Evolutionary conservation across 2,797 vertebrate genomes (phyloP).

Genomic region (Urophycis tenuis): DNA sequence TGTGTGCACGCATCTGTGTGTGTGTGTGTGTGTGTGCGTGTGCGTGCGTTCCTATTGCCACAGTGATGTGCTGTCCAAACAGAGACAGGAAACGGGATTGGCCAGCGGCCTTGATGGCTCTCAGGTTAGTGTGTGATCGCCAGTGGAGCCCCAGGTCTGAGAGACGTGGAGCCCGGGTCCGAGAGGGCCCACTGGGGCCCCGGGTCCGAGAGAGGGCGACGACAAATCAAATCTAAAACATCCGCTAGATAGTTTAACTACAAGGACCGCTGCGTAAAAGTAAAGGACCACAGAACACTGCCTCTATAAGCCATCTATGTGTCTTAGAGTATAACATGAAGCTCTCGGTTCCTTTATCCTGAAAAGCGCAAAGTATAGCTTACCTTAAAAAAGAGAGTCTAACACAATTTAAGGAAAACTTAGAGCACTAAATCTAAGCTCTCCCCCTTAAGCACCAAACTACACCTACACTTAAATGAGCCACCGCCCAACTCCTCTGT

Average conservation of each 20-base stretch:
- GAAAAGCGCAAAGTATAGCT: slow-evolving; percentile 67
- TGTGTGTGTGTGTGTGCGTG: slow-evolving; percentile 13
- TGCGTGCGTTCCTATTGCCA: slow-evolving; percentile 52
- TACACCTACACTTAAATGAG: slow-evolving; percentile 66
- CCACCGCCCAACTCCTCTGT: slow-evolving; percentile 59
- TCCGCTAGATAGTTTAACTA: slow-evolving; percentile 34
- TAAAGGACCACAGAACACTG: slow-evolving; percentile 67
- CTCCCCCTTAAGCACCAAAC: slow-evolving; percentile 63
- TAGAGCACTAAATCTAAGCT: slow-evolving; percentile 68
- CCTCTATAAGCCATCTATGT: slow-evolving; percentile 69
- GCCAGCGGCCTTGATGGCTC: slow-evolving; percentile 59
- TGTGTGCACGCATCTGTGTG: slow-evolving; percentile 19
- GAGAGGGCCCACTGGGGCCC: slow-evolving; percentile 38
- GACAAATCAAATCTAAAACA: slow-evolving; percentile 27
- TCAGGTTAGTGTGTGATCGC: slow-evolving; percentile 64
- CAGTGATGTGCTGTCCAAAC: slow-evolving; percentile 68
- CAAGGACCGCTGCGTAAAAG: slow-evolving; percentile 57
- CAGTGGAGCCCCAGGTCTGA: slow-evolving; percentile 46
- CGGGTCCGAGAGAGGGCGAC: slow-evolving; percentile 19
- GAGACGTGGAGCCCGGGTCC: slow-evolving; percentile 33
- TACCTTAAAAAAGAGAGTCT: slow-evolving; percentile 68
- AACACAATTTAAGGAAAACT: slow-evolving; percentile 72
- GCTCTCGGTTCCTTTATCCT: slow-evolving; percentile 59
- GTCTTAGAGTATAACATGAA: slow-evolving; percentile 69
- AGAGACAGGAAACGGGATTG: slow-evolving; percentile 58